Evolutionary conservation across 2,113 vertebrate genomes (phyloP).

Genomic region (Pelobates fuscus): DNA sequence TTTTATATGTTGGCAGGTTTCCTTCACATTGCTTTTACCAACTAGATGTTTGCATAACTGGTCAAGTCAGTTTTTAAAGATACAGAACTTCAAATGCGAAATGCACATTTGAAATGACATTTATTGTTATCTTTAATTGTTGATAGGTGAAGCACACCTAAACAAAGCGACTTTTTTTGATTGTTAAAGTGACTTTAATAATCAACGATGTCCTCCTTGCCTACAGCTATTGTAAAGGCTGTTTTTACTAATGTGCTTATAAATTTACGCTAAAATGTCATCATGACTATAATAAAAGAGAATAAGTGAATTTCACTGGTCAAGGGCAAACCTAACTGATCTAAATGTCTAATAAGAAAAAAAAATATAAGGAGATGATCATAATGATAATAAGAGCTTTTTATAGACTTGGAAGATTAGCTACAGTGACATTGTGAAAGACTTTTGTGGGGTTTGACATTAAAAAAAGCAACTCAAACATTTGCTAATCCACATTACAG

Average conservation of each 20-base stretch:
- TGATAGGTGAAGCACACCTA: background rate
- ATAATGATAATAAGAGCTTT: constrained; percentile 4
- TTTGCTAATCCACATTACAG: background rate
- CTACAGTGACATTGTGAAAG: constrained; percentile 1
- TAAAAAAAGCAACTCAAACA: background rate
- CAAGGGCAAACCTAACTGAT: constrained; percentile 3
- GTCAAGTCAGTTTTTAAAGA: too few relatives aligned
- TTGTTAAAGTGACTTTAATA: constrained; percentile 2
- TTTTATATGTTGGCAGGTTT: too few relatives aligned
- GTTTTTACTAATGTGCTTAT: background rate
- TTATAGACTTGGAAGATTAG: background rate
- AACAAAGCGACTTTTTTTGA: background rate
- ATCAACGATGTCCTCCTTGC: background rate
- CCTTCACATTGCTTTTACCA: too few relatives aligned
- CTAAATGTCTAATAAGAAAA: constrained; percentile 4
- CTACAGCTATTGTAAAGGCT: background rate
- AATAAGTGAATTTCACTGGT: background rate
- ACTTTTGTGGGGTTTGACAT: background rate
- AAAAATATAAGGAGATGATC: constrained; percentile 4
- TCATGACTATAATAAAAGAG: background rate
- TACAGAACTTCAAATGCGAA: too few relatives aligned
- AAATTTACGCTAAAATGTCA: background rate
- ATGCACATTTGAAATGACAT: too few relatives aligned
- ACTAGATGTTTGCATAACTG: too few relatives aligned
- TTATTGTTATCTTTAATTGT: background rate